These are phyloP conservation scores for Apodemus speciosus DNA, from an alignment of 2,113 vertebrate genomes.

Conservation along the genomic window DNA sequence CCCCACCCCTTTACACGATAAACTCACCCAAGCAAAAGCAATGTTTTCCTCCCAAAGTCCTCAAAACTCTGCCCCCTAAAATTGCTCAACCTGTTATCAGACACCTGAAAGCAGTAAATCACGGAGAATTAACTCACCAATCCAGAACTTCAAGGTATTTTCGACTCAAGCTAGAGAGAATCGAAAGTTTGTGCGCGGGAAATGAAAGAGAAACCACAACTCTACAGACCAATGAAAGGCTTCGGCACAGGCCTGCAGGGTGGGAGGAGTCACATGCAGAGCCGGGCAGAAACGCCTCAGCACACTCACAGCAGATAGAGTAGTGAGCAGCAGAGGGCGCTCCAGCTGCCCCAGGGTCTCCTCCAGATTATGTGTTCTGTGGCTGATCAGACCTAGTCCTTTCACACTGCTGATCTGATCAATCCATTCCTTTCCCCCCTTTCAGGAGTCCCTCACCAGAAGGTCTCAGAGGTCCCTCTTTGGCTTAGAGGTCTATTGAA, in stretches of 20 bases:
- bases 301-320: no score
- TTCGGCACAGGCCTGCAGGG: not conserved
- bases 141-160: not conserved
- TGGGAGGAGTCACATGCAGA: not conserved
- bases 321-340: not conserved
- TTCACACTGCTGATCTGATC: not conserved
- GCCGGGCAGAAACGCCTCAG: not conserved
- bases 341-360: not conserved
- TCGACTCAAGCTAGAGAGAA: not conserved
- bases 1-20: accelerated
- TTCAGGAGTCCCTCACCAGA: not conserved
- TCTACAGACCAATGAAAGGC: not conserved
- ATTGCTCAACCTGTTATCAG: not conserved
- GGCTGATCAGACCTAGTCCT: no score
- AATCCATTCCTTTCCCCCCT: not conserved
- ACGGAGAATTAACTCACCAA: not conserved
- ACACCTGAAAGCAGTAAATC: not conserved
- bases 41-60: not conserved
- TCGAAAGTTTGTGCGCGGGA: not conserved
- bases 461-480: not conserved
- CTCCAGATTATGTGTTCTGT: not conserved
- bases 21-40: not conserved
- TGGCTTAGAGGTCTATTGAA: not conserved
- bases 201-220: not conserved
- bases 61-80: no score